Evolutionary conservation across 1,140 invertebrate genomes (phyloP).

Genomic region (Drosophila melanica): DNA sequence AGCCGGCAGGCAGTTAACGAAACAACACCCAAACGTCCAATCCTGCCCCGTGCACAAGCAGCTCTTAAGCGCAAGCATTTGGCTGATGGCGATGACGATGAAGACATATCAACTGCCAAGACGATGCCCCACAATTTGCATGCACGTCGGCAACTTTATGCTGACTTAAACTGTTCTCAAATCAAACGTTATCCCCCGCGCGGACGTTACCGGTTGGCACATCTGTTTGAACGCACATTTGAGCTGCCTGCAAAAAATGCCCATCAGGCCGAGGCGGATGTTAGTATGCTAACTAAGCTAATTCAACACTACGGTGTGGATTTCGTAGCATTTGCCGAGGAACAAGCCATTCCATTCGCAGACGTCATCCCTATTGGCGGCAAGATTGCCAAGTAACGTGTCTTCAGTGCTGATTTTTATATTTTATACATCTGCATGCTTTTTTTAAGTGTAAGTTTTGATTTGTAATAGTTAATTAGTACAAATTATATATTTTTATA

Average conservation of each 20-base stretch:
- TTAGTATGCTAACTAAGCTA: conserved; percentile 85
- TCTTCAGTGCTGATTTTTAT: conserved; percentile 12
- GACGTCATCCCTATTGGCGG: conserved; percentile 56
- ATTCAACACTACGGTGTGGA: conserved; percentile 84
- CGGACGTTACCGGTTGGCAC: conserved; percentile 84
- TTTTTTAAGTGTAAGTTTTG: background rate
- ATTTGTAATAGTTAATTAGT: background rate
- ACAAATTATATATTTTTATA: conserved; percentile 5
- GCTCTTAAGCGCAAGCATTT: conserved; percentile 43
- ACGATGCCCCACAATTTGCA: conserved; percentile 2
- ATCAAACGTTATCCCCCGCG: conserved; percentile 60
- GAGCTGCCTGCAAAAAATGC: conserved; percentile 78
- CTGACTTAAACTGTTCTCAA: conserved; percentile 40
- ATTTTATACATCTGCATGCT: conserved; percentile 10
- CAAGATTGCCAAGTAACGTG: background rate
- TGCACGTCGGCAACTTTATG: conserved; percentile 56
- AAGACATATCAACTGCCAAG: conserved; percentile 21
- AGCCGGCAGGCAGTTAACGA: conserved; percentile 80
- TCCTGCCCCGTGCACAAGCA: background rate
- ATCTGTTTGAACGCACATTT: conserved; percentile 85
- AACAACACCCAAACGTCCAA: conserved; percentile 83
- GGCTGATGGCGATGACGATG: conserved; percentile 14
- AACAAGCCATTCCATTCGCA: conserved; percentile 84
- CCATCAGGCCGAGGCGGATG: conserved; percentile 87
- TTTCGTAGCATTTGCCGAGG: conserved; percentile 86